Evolutionary conservation across 2,888 invertebrate species (phyloP).

Genomic region (Aromia moschata): DNA sequence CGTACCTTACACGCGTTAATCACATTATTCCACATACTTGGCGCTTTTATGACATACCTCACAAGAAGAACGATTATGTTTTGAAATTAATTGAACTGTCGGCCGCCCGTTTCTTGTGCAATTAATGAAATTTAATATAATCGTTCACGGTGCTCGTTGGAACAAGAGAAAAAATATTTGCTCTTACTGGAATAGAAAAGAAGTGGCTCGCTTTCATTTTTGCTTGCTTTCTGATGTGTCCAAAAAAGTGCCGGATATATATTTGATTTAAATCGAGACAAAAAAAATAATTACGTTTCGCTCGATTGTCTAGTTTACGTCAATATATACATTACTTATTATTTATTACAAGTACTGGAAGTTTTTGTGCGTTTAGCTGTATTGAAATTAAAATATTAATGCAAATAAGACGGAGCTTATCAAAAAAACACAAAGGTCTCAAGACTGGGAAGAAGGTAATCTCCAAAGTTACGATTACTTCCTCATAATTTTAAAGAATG

Average conservation of each 20-base stretch:
- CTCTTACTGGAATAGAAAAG: neutral
- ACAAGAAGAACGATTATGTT: slow-evolving; percentile 2
- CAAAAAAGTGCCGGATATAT: neutral
- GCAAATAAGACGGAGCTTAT: too few relatives aligned
- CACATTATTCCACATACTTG: neutral
- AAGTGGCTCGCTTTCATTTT: slow-evolving; percentile 6
- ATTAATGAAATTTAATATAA: slow-evolving; percentile 5
- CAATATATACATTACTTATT: neutral
- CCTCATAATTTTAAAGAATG: too few relatives aligned
- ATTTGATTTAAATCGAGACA: neutral
- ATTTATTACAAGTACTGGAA: too few relatives aligned
- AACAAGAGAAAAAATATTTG: neutral
- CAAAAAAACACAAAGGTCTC: too few relatives aligned
- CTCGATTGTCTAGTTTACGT: neutral
- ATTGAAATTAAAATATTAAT: too few relatives aligned
- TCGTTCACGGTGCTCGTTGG: neutral
- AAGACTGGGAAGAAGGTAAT: too few relatives aligned
- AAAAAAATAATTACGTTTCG: slow-evolving; percentile 8
- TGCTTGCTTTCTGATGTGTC: neutral
- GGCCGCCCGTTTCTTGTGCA: neutral
- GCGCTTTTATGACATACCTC: neutral
- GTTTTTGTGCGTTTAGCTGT: too few relatives aligned
- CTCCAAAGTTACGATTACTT: too few relatives aligned
- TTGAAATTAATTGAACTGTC: slow-evolving; percentile 9
- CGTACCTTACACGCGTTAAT: neutral